Conservation (phyloP, 2,888 invertebrate genomes). For the Monopis laevigella region DNA sequence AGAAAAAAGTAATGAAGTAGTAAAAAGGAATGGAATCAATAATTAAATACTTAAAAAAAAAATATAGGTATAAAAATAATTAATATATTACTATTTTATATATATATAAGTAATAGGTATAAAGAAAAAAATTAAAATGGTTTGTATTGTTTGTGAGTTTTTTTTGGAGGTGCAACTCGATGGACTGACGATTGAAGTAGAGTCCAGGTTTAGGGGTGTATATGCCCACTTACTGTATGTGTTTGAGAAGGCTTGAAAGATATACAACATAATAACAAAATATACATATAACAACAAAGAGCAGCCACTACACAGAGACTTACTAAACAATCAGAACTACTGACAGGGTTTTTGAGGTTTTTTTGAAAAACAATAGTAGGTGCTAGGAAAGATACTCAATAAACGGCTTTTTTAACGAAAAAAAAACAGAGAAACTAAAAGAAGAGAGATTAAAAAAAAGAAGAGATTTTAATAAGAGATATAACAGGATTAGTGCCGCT, state of each 20-base stretch:
- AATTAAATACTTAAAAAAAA: too few species aligned
- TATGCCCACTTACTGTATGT: conserved; percentile 58
- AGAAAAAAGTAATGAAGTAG: too few species aligned
- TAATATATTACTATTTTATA: too few species aligned
- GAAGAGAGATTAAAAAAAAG: not conserved
- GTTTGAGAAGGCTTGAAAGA: conserved; percentile 65
- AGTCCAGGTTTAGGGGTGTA: conserved; percentile 60
- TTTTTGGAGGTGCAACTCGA: conserved; percentile 59
- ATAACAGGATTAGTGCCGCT: conserved; percentile 19
- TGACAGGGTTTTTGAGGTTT: too few species aligned
- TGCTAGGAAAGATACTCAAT: too few species aligned
- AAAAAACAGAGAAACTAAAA: not conserved
- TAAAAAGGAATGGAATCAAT: too few species aligned
- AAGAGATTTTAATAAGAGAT: not conserved
- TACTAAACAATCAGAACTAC: too few species aligned
- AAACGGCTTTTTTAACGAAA: too few species aligned
- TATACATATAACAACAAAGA: conserved; percentile 65
- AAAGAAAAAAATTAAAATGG: too few species aligned
- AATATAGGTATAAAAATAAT: too few species aligned
- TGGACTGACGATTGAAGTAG: conserved; percentile 55
- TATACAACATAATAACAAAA: conserved; percentile 56
- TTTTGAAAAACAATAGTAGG: too few species aligned
- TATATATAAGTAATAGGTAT: too few species aligned
- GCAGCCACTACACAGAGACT: conserved; percentile 68
- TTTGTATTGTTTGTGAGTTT: conserved; percentile 64